Evolutionary conservation across 2,888 invertebrate species (phyloP).

Genomic region (Atrina japonica): DNA sequence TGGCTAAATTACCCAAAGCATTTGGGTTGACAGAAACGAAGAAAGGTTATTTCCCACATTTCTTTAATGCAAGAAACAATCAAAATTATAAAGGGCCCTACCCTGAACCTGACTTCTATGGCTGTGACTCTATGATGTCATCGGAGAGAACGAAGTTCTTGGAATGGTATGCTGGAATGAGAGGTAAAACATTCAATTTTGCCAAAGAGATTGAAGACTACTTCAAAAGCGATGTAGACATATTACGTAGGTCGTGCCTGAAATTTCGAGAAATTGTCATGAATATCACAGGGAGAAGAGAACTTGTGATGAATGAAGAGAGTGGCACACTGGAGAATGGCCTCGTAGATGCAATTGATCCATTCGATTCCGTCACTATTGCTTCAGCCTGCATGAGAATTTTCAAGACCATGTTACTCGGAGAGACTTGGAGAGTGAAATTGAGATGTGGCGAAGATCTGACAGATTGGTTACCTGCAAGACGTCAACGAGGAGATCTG

Average conservation of each 20-base stretch:
- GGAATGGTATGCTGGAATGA: conserved; percentile 39
- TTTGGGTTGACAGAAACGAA: conserved; percentile 45
- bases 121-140: conserved; percentile 39
- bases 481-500: too few relatives aligned
- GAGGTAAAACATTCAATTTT: too few relatives aligned
- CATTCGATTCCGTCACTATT: too few relatives aligned
- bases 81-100: conserved; percentile 48
- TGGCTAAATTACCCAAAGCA: conserved; percentile 42
- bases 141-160: conserved; percentile 36
- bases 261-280: conserved; percentile 38
- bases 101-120: conserved; percentile 42
- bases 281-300: conserved; percentile 34
- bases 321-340: conserved; percentile 18
- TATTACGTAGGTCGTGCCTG: conserved; percentile 31
- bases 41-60: conserved; percentile 57
- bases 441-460: conserved; percentile 22
- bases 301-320: conserved; percentile 10
- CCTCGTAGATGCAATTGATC: too few relatives aligned
- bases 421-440: too few relatives aligned
- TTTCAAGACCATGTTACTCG: conserved; percentile 42
- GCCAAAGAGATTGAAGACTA: too few relatives aligned
- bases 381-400: conserved; percentile 44
- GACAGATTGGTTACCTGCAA: too few relatives aligned
- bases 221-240: conserved; percentile 12
- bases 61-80: conserved; percentile 44